These are phyloP conservation scores for Sycophila texana DNA, from an alignment of 2,888 invertebrate genomes.

Conservation along the genomic window DNA sequence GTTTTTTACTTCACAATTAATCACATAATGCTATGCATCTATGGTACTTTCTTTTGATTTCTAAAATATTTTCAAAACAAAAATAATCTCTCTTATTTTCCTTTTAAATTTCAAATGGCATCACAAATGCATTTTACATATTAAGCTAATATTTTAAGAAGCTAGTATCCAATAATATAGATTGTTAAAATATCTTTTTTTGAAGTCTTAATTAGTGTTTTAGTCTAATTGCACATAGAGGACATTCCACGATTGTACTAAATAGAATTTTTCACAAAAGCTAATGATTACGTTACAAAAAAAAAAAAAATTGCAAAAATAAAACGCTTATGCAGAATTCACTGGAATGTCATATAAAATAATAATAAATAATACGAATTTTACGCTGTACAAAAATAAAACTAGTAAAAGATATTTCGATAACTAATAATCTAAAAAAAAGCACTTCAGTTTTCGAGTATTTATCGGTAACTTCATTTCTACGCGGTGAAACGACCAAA, in stretches of 20 bases:
- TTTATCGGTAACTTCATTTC: background rate
- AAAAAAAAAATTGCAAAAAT: background rate
- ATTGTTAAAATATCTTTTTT: conserved; percentile 40
- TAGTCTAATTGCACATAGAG: conserved; percentile 13
- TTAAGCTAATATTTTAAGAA: conserved; percentile 20
- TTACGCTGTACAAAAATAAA: conserved; percentile 21
- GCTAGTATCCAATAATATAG: conserved; percentile 16
- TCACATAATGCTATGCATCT: conserved; percentile 23
- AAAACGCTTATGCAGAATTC: background rate
- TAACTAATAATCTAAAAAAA: background rate
- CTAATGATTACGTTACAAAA: background rate
- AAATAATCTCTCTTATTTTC: conserved; percentile 45
- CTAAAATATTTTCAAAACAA: conserved; percentile 51
- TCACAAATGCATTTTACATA: conserved; percentile 21
- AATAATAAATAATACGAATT: conserved; percentile 8
- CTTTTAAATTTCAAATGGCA: conserved; percentile 29
- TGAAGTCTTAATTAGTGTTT: conserved; percentile 14
- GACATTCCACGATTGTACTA: conserved; percentile 5
- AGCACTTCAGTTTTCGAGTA: conserved; percentile 27
- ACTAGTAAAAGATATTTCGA: conserved; percentile 5
- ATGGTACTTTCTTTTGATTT: conserved; percentile 49
- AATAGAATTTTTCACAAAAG: conserved; percentile 5
- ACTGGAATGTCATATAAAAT: conserved; percentile 18
- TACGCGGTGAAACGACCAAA: conserved; percentile 3
- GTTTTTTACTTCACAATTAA: conserved; percentile 28